Evolutionary conservation across 2,888 invertebrate genomes (phyloP).

Genomic region (Cryptus viduatorius): DNA sequence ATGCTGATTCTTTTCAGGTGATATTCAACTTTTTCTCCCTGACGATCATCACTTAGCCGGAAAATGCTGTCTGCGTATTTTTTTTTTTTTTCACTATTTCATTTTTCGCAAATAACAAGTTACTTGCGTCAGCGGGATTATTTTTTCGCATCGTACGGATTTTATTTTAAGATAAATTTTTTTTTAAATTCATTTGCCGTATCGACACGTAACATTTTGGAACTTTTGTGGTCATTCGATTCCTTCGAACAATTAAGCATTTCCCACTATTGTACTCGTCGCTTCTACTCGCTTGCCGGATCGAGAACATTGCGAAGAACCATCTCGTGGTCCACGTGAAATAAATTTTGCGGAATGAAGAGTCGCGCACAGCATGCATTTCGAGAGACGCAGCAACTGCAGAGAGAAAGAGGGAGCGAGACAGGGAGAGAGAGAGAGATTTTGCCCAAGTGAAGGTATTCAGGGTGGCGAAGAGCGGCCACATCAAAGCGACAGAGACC

Average conservation of each 20-base stretch:
- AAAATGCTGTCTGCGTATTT: background rate
- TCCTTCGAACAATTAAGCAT: background rate
- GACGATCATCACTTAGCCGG: background rate
- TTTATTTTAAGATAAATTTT: too few species aligned
- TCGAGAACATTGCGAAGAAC: slow-evolving; percentile 12
- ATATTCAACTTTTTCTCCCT: background rate
- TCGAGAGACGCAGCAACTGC: slow-evolving; percentile 8
- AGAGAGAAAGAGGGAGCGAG: slow-evolving; percentile 24
- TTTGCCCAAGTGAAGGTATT: slow-evolving; percentile 77
- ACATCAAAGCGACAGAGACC: slow-evolving; percentile 81
- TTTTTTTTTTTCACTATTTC: background rate
- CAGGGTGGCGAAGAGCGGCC: slow-evolving; percentile 81
- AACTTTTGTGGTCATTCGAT: background rate
- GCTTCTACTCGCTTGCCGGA: slow-evolving; percentile 5
- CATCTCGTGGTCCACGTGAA: slow-evolving; percentile 26
- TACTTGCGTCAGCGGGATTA: too few species aligned
- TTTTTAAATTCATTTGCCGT: too few species aligned
- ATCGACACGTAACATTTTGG: background rate
- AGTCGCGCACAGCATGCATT: slow-evolving; percentile 21
- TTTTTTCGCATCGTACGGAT: too few species aligned
- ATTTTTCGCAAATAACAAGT: too few species aligned
- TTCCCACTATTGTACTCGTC: background rate
- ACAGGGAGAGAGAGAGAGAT: slow-evolving; percentile 49
- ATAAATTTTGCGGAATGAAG: slow-evolving; percentile 77
- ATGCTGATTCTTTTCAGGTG: background rate